These are phyloP conservation scores for Nylanderia fulva DNA, from an alignment of 1,140 invertebrate species.

Conservation along the genomic window DNA sequence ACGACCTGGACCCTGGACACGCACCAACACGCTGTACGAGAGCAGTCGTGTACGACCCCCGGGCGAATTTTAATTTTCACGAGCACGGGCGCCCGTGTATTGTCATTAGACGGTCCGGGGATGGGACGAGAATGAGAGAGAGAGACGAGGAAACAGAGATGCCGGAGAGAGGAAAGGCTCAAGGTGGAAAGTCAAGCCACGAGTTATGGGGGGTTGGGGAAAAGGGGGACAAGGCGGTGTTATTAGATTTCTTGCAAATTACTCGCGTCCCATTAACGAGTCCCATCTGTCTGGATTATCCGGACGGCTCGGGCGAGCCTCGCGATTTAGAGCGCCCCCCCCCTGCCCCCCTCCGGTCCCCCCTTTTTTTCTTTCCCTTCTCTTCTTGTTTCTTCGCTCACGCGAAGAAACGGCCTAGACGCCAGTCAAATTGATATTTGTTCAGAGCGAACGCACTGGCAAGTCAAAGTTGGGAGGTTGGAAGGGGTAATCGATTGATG, in stretches of 20 bases:
- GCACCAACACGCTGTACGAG: conserved; percentile 28
- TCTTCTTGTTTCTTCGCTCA: conserved; percentile 16
- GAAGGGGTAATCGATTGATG: conserved; percentile 42
- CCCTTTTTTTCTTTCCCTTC: conserved; percentile 34
- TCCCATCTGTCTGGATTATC: conserved; percentile 82
- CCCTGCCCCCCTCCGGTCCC: conserved; percentile 42
- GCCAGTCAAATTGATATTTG: conserved; percentile 59
- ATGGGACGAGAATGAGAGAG: conserved; percentile 54
- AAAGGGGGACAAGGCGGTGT: conserved; percentile 61
- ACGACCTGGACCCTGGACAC: conserved; percentile 36
- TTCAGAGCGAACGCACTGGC: conserved; percentile 25
- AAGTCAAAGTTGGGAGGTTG: background rate
- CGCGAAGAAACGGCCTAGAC: conserved; percentile 52
- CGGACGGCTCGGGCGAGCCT: conserved; percentile 63
- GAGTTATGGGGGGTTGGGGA: conserved; percentile 71
- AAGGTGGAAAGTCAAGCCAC: conserved; percentile 67
- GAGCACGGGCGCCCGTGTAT: conserved; percentile 73
- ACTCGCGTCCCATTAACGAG: conserved; percentile 81
- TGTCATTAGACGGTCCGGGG: conserved; percentile 75
- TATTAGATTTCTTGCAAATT: conserved; percentile 83
- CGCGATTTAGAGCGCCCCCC: conserved; percentile 71
- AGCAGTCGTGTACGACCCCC: conserved; percentile 59
- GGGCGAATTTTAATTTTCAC: conserved; percentile 80
- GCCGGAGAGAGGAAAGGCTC: background rate
- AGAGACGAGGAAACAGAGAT: background rate